phyloP scores from a whole-genome alignment of 2,113 vertebrate species.

The Engystomops pustulosus region DNA sequence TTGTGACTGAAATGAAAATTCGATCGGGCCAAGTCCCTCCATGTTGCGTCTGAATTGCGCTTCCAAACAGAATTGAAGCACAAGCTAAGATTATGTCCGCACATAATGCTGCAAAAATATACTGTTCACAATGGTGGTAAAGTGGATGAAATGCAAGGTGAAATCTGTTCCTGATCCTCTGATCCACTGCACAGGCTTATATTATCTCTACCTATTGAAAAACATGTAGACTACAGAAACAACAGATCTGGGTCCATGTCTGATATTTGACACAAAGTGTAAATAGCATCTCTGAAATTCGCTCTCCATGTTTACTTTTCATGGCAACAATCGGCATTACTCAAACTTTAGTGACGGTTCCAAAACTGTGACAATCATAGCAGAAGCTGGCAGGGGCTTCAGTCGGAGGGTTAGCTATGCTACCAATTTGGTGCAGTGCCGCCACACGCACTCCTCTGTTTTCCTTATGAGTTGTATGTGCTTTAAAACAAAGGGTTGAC shows the following conservation, averaged over 20 bases:
- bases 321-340: background rate
- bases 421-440: constrained; percentile 71
- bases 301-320: background rate
- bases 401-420: background rate
- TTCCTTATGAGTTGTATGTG: constrained; percentile 65
- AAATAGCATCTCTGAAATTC: background rate
- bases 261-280: background rate
- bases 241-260: background rate
- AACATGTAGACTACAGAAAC: too few species aligned
- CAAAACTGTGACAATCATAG: constrained; percentile 5
- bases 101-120: too few species aligned
- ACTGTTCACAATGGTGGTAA: too few species aligned
- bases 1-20: too few species aligned
- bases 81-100: too few species aligned
- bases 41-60: too few species aligned
- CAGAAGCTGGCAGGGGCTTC: background rate
- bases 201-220: too few species aligned
- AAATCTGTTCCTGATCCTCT: too few species aligned
- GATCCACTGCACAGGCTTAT: too few species aligned
- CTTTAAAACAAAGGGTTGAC: constrained; percentile 69
- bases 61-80: too few species aligned
- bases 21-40: too few species aligned
- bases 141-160: too few species aligned
- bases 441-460: constrained; percentile 74
- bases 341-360: constrained; percentile 3